phyloP scores from a whole-genome alignment of 2,888 invertebrate species.

The Blastobasis adustella region DNA sequence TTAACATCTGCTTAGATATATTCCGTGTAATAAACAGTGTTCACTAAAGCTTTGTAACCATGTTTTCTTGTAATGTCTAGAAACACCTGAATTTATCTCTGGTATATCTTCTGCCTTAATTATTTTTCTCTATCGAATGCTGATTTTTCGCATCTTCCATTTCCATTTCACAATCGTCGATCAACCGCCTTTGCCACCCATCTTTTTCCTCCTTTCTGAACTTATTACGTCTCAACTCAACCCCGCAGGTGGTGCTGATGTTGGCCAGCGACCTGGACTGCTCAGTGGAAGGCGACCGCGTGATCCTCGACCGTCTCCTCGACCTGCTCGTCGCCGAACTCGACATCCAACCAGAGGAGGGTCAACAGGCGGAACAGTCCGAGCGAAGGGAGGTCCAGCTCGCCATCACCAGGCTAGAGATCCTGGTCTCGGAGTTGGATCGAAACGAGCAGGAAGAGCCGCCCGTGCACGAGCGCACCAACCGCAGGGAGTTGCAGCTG shows the following conservation, averaged over 20 bases:
- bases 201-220: too few species aligned
- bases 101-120: too few species aligned
- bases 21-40: too few species aligned
- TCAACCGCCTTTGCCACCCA: too few species aligned
- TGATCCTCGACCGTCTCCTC: constrained; percentile 84
- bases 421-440: constrained; percentile 82
- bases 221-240: background rate
- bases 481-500: constrained; percentile 89
- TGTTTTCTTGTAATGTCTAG: too few species aligned
- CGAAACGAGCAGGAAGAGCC: constrained; percentile 59
- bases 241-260: constrained; percentile 87
- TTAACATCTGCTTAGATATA: too few species aligned
- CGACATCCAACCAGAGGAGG: constrained; percentile 74
- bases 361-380: constrained; percentile 71
- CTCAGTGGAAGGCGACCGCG: constrained; percentile 85
- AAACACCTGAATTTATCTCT: too few species aligned
- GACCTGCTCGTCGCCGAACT: constrained; percentile 82
- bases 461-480: constrained; percentile 78
- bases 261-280: constrained; percentile 92
- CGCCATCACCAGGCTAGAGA: constrained; percentile 86
- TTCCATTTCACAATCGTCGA: too few species aligned
- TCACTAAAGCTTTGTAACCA: too few species aligned
- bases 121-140: too few species aligned
- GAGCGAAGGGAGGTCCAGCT: constrained; percentile 88
- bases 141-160: too few species aligned